A percentile compares a stretch with the other conserved stretches of the same genome.
Conservation (phyloP, 2,113 vertebrate species). For the Mandrillus leucophaeus region DNA sequence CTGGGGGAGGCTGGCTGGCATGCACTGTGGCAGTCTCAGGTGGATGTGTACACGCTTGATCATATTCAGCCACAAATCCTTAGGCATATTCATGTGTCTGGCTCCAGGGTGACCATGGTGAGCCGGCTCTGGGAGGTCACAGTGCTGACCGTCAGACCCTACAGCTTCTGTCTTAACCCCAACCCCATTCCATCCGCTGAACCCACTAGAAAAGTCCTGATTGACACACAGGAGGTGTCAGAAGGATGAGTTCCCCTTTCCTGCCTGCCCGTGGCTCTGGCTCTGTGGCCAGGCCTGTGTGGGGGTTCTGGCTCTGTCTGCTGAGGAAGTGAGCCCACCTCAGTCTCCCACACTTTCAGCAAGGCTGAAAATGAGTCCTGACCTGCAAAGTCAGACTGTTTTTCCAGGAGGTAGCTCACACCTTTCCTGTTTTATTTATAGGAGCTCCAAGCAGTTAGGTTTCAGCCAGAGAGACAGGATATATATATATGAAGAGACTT, state of each 20-base stretch:
- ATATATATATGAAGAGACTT: not conserved
- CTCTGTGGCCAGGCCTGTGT: not conserved
- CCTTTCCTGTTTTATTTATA: not conserved
- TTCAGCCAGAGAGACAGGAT: not conserved
- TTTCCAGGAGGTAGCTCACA: not conserved
- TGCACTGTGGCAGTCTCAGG: fast-evolving
- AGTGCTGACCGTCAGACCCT: too few relatives aligned
- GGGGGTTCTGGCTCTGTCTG: not conserved
- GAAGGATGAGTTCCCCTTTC: not conserved
- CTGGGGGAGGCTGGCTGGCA: not conserved
- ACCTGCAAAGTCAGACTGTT: not conserved
- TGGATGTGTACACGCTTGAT: not conserved
- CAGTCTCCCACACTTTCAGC: not conserved
- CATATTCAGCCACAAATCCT: not conserved
- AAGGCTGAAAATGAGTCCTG: not conserved
- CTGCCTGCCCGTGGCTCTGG: not conserved
- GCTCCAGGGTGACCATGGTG: not conserved
- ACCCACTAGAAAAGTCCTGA: not conserved
- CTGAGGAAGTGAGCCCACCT: not conserved
- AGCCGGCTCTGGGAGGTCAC: not conserved
- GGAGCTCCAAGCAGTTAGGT: not conserved
- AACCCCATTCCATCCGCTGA: too few relatives aligned
- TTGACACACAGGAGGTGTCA: not conserved
- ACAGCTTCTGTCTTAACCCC: not conserved
- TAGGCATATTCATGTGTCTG: not conserved